phyloP scores from a whole-genome alignment of 1,140 invertebrate genomes.

The Hyposmocoma kahamanoa region DNA sequence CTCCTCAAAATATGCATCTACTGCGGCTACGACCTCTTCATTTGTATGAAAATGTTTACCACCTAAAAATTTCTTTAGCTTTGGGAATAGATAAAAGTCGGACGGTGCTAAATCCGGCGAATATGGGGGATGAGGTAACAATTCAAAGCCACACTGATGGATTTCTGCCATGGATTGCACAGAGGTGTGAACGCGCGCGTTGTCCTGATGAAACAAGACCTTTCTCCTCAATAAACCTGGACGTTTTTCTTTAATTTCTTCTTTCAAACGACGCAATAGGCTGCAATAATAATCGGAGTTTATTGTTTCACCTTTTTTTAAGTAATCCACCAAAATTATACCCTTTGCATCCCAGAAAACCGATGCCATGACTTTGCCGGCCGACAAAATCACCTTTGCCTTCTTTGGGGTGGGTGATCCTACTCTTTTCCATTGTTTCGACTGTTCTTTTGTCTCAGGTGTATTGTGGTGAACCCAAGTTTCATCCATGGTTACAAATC shows the following conservation, averaged over 20 bases:
- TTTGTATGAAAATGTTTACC: constrained; percentile 6
- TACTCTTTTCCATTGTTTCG: constrained; percentile 8
- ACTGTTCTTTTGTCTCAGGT: constrained; percentile 11
- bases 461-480: constrained; percentile 12
- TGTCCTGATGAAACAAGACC: constrained; percentile 45
- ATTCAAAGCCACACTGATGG: constrained; percentile 41
- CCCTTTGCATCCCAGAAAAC: too few relatives aligned
- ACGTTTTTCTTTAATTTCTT: constrained; percentile 20
- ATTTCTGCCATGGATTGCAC: constrained; percentile 32
- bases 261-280: constrained; percentile 1
- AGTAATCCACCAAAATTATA: too few relatives aligned
- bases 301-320: not conserved
- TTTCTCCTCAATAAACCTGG: constrained; percentile 34
- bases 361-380: constrained; percentile 8
- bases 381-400: constrained; percentile 7
- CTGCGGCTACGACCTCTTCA: constrained; percentile 15
- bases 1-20: constrained; percentile 28
- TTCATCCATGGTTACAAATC: constrained; percentile 5
- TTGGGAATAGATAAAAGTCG: constrained; percentile 9
- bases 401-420: constrained; percentile 11
- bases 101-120: constrained; percentile 20
- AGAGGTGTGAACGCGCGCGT: constrained; percentile 37
- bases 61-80: constrained; percentile 11
- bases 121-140: constrained; percentile 14
- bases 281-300: constrained; percentile 2